phyloP scores from a whole-genome alignment of 1,140 invertebrate species.

The Orussus abietinus region DNA sequence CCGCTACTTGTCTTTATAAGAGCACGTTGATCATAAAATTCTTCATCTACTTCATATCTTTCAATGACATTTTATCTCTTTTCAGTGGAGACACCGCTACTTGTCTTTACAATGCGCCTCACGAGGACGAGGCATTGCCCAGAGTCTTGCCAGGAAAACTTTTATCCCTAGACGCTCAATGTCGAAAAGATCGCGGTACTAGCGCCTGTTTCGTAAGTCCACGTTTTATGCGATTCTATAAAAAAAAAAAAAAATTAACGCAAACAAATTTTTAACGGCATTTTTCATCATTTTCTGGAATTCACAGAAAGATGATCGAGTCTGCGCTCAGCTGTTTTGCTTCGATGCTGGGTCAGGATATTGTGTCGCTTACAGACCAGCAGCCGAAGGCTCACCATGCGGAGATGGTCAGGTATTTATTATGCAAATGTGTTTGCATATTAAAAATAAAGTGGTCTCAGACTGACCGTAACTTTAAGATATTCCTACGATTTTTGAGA shows the following conservation, averaged over 20 bases:
- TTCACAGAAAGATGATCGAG: slow-evolving; percentile 85
- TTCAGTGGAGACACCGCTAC: slow-evolving; percentile 89
- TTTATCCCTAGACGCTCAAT: slow-evolving; percentile 86
- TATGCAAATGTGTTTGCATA: slow-evolving; percentile 15
- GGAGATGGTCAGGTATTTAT: slow-evolving; percentile 90
- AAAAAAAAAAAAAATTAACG: slow-evolving; percentile 2
- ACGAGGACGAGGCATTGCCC: slow-evolving; percentile 86
- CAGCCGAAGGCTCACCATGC: slow-evolving; percentile 89
- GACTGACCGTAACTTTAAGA: too few relatives aligned
- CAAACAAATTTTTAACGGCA: slow-evolving; percentile 4
- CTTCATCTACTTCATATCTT: too few relatives aligned
- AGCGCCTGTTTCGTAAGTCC: slow-evolving; percentile 79
- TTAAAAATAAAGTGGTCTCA: not conserved
- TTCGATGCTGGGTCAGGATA: slow-evolving; percentile 92
- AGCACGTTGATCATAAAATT: too few relatives aligned
- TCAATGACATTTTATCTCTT: too few relatives aligned
- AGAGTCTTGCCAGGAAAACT: slow-evolving; percentile 86
- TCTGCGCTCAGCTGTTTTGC: slow-evolving; percentile 93
- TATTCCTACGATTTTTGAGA: too few relatives aligned
- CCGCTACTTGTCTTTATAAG: slow-evolving; percentile 87
- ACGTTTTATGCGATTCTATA: slow-evolving; percentile 1
- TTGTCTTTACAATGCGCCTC: slow-evolving; percentile 89
- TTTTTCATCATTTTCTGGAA: slow-evolving; percentile 20
- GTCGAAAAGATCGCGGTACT: slow-evolving; percentile 87
- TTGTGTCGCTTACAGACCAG: slow-evolving; percentile 91